Conservation (phyloP, 1,140 invertebrate genomes). For the Bombyx mandarina region DNA sequence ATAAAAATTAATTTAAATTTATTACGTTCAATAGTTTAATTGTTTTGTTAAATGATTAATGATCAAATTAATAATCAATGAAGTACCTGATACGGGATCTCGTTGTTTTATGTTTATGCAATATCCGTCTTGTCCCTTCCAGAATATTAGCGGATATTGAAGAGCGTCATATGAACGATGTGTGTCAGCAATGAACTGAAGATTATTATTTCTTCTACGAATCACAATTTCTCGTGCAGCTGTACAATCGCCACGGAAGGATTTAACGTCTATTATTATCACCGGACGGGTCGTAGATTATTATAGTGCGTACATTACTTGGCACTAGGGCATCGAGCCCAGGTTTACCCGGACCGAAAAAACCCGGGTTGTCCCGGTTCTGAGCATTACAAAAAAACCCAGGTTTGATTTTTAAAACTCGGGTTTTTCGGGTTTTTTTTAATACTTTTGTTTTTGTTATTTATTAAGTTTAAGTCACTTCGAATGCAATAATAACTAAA, state of each 20-base stretch:
- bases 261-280: too few relatives aligned
- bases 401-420: too few relatives aligned
- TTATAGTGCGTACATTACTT: too few relatives aligned
- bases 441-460: too few relatives aligned
- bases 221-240: slow-evolving; percentile 15
- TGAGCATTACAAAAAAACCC: too few relatives aligned
- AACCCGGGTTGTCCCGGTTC: too few relatives aligned
- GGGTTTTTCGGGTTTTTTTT: too few relatives aligned
- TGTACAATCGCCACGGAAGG: slow-evolving; percentile 19
- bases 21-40: slow-evolving; percentile 10
- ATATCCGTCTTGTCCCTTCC: slow-evolving; percentile 52
- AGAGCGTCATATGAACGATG: slow-evolving; percentile 61
- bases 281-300: too few relatives aligned
- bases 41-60: slow-evolving; percentile 11
- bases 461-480: too few relatives aligned
- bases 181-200: slow-evolving; percentile 10
- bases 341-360: too few relatives aligned
- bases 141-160: slow-evolving; percentile 52
- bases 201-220: slow-evolving; percentile 19
- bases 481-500: too few relatives aligned
- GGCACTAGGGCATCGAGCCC: too few relatives aligned
- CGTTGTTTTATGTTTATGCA: slow-evolving; percentile 13
- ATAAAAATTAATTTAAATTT: slow-evolving; percentile 8
- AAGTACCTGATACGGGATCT: slow-evolving; percentile 16
- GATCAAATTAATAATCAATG: slow-evolving; percentile 16